Conservation (phyloP, 2,113 vertebrate genomes). For the Murina feae region DNA sequence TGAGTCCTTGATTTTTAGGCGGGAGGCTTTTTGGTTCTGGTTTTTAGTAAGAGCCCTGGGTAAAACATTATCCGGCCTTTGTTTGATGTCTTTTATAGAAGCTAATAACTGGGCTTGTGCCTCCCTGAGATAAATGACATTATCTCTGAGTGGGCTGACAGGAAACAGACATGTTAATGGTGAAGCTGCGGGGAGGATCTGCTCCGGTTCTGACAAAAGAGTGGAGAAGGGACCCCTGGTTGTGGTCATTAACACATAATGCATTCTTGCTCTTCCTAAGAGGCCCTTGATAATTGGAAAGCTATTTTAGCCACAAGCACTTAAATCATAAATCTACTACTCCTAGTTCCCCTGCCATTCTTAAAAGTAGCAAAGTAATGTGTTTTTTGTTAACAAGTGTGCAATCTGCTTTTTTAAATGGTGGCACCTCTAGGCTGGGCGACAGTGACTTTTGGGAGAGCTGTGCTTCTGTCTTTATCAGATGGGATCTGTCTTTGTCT, state of each 20-base stretch:
- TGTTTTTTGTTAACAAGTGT: slow-evolving; percentile 49
- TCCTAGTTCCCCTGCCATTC: slow-evolving; percentile 22
- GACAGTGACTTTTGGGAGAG: background rate
- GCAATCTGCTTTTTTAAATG: background rate
- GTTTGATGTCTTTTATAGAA: slow-evolving; percentile 87
- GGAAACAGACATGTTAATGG: slow-evolving; percentile 91
- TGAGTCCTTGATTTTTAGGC: slow-evolving; percentile 71
- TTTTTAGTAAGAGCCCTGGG: slow-evolving; percentile 70
- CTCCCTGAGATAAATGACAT: slow-evolving; percentile 87
- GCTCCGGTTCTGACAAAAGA: slow-evolving; percentile 81
- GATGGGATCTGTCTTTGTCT: background rate
- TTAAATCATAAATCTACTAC: slow-evolving; percentile 77
- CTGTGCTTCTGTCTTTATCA: background rate
- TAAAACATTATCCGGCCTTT: slow-evolving; percentile 85
- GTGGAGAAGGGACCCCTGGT: slow-evolving; percentile 80
- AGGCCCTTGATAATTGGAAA: slow-evolving; percentile 79
- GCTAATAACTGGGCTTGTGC: slow-evolving; percentile 89
- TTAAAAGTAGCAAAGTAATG: slow-evolving; percentile 52
- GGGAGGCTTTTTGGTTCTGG: slow-evolving; percentile 73
- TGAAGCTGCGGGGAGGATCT: slow-evolving; percentile 85
- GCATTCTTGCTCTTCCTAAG: slow-evolving; percentile 79
- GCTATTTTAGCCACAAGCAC: slow-evolving; percentile 74
- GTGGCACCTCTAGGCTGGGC: background rate
- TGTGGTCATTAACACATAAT: slow-evolving; percentile 84
- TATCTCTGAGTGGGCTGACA: slow-evolving; percentile 90